These are phyloP conservation scores for Lethenteron camtschaticum DNA, from an alignment of 2,113 vertebrate genomes.

Conservation along the genomic window DNA sequence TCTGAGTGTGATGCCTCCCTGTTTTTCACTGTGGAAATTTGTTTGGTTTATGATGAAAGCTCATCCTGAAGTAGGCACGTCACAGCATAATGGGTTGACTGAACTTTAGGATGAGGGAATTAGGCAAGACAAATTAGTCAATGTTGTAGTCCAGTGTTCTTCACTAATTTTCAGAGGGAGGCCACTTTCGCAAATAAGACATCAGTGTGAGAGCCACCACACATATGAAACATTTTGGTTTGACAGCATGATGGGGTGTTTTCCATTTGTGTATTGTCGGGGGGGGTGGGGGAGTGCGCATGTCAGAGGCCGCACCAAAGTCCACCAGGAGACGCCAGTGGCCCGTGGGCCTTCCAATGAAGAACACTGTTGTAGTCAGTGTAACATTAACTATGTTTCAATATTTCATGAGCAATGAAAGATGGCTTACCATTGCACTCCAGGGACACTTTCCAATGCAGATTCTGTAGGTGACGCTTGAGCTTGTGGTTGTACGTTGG, in stretches of 20 bases:
- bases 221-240: too few species aligned
- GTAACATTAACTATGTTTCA: not conserved
- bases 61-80: too few species aligned
- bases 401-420: not conserved
- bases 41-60: too few species aligned
- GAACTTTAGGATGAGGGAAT: too few species aligned
- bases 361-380: not conserved
- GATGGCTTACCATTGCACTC: slow-evolving; percentile 60
- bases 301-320: not conserved
- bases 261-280: not conserved
- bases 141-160: too few species aligned
- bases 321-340: not conserved
- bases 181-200: too few species aligned
- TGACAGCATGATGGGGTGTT: not conserved
- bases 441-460: slow-evolving; percentile 91
- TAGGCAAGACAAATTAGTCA: too few species aligned
- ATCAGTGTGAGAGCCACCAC: too few species aligned
- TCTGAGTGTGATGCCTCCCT: too few species aligned
- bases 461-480: slow-evolving; percentile 63
- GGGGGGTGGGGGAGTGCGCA: not conserved
- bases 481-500: slow-evolving; percentile 69
- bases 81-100: too few species aligned
- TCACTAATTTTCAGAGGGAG: too few species aligned
- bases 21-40: too few species aligned
- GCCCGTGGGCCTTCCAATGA: not conserved